Percentiles rank a stretch among this genome's conserved stretches.
Evolutionary conservation across 2,113 vertebrate species (phyloP).

Genomic region (Sinosuthora webbiana): DNA sequence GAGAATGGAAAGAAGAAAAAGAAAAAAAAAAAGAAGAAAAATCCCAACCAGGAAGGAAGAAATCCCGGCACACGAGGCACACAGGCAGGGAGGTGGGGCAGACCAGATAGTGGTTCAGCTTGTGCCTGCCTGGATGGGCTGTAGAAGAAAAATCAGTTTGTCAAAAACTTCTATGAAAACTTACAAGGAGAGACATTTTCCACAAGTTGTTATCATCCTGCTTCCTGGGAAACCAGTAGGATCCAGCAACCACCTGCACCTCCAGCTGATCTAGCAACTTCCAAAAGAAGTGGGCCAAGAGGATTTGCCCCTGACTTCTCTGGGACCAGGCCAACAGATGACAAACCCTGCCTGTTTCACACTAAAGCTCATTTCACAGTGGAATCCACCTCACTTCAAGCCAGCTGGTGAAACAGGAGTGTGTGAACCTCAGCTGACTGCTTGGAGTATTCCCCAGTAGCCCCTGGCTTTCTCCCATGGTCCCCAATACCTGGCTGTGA

Average conservation of each 20-base stretch:
- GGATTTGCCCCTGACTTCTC: neutral
- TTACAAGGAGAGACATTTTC: neutral
- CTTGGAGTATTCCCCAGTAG: rapidly evolving
- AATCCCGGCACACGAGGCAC: neutral
- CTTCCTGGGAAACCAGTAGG: neutral
- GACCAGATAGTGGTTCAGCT: conserved; percentile 29
- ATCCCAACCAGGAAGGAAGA: neutral
- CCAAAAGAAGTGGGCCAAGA: neutral
- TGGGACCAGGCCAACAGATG: neutral
- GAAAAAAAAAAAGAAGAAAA: neutral
- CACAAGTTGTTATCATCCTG: neutral
- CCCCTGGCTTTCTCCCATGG: rapidly evolving
- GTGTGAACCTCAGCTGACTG: neutral
- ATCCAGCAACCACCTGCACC: neutral
- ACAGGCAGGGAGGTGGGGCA: neutral
- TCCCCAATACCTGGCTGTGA: neutral
- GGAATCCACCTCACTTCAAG: neutral
- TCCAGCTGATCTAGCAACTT: neutral
- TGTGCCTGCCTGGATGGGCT: neutral
- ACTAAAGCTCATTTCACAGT: neutral
- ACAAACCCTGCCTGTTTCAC: neutral
- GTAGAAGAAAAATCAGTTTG: neutral
- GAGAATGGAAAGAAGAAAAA: neutral
- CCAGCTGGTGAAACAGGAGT: neutral
- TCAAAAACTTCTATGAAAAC: neutral